phyloP scores from a whole-genome alignment of 2,113 vertebrate genomes.

The Dunckerocampus dactyliophorus region DNA sequence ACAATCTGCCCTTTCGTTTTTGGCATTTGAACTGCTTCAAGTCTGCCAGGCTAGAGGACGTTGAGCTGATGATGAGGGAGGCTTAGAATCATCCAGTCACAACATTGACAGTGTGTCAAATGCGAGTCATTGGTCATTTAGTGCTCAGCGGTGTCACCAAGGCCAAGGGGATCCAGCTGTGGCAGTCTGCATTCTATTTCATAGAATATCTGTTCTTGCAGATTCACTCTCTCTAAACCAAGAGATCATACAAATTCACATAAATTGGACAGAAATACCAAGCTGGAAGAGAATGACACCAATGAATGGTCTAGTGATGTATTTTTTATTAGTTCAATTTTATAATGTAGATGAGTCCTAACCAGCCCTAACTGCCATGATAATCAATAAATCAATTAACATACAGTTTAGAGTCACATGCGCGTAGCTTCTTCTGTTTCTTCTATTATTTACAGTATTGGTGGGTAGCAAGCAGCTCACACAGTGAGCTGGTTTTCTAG shows the following conservation, averaged over 20 bases:
- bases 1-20: constrained; percentile 9
- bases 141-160: constrained; percentile 27
- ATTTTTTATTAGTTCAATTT: not conserved
- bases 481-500: no score
- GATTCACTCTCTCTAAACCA: constrained; percentile 48
- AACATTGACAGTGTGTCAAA: constrained; percentile 23
- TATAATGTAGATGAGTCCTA: constrained; percentile 25
- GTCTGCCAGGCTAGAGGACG: constrained; percentile 18
- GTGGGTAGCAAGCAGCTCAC: no score
- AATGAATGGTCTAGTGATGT: not conserved
- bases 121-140: constrained; percentile 33
- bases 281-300: constrained; percentile 48
- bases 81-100: constrained; percentile 42
- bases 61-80: constrained; percentile 28
- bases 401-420: no score
- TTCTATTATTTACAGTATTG: no score
- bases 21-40: constrained; percentile 34
- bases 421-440: no score
- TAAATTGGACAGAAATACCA: no score
- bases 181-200: constrained; percentile 17
- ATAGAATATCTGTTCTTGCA: constrained; percentile 54
- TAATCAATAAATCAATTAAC: no score
- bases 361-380: no score
- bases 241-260: constrained; percentile 48
- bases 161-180: constrained; percentile 19